Evolutionary conservation across 2,888 invertebrate species (phyloP).

Genomic region (Acrocyrtus sp.): DNA sequence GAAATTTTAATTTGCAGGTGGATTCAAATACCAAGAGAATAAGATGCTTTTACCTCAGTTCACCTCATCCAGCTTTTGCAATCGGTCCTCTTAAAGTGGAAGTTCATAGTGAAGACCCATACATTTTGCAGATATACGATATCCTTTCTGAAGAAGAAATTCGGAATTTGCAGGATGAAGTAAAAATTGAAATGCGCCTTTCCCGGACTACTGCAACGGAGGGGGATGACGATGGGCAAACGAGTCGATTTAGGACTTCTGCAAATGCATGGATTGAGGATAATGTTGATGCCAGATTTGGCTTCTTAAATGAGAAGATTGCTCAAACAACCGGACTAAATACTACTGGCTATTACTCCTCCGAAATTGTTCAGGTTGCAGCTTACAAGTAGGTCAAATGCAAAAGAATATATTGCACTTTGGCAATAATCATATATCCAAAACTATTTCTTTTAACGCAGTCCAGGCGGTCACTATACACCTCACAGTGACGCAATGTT

Average conservation of each 20-base stretch:
- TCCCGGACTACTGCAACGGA: conserved; percentile 25
- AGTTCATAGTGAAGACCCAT: conserved; percentile 48
- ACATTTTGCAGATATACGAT: conserved; percentile 40
- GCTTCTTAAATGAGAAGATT: conserved; percentile 24
- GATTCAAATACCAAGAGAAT: too few relatives aligned
- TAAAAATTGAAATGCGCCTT: conserved; percentile 36
- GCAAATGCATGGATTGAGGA: conserved; percentile 55
- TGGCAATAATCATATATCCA: not conserved
- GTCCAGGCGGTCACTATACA: conserved; percentile 68
- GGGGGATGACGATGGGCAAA: conserved; percentile 4
- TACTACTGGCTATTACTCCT: conserved; percentile 20
- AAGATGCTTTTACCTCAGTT: conserved; percentile 7
- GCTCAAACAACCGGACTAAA: conserved; percentile 22
- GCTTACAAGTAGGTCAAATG: conserved; percentile 34
- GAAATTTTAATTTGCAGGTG: too few relatives aligned
- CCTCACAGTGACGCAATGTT: conserved; percentile 65
- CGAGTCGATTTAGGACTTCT: conserved; percentile 48
- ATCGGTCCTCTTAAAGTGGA: conserved; percentile 49
- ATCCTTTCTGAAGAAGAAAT: conserved; percentile 32
- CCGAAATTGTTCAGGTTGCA: conserved; percentile 45
- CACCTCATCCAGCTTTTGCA: conserved; percentile 32
- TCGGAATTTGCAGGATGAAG: conserved; percentile 21
- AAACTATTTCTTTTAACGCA: conserved; percentile 63
- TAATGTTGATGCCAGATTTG: conserved; percentile 5
- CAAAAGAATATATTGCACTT: not conserved